phyloP scores from a whole-genome alignment of 2,888 invertebrate species.

The Tetragonula carbonaria region DNA sequence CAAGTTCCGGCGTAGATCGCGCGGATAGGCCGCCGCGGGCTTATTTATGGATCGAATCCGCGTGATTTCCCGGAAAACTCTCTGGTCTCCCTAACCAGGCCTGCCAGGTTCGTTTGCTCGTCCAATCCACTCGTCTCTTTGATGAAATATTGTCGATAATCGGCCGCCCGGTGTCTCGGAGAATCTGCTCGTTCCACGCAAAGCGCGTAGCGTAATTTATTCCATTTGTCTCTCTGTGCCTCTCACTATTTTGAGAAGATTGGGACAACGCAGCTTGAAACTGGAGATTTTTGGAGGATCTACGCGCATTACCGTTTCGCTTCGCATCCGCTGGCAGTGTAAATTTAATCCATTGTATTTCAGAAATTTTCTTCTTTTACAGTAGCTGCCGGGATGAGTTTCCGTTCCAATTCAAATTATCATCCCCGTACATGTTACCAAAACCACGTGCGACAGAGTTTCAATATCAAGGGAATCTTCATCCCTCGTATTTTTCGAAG shows the following conservation, averaged over 20 bases:
- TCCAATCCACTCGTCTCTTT: conserved; percentile 22
- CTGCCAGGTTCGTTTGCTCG: conserved; percentile 13
- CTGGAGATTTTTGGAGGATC: neutral
- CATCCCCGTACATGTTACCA: too few relatives aligned
- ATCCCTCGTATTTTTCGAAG: too few relatives aligned
- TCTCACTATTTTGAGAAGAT: neutral
- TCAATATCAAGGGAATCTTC: too few relatives aligned
- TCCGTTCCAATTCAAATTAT: too few relatives aligned
- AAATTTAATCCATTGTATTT: neutral
- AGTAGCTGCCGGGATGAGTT: too few relatives aligned
- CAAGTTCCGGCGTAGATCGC: conserved; percentile 72
- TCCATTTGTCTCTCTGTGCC: too few relatives aligned
- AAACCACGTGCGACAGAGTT: too few relatives aligned
- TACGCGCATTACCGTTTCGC: neutral
- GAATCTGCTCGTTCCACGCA: neutral
- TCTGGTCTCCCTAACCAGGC: conserved; percentile 33
- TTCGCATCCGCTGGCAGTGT: neutral
- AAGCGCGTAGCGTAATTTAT: neutral
- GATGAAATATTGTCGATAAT: conserved; percentile 46
- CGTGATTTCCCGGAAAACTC: conserved; percentile 70
- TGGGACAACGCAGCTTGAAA: too few relatives aligned
- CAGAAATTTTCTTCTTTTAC: neutral
- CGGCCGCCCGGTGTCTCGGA: neutral
- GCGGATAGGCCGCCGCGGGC: conserved; percentile 68
- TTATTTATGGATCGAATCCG: conserved; percentile 74